These are phyloP conservation scores for Eupithecia dodoneata DNA, from an alignment of 2,888 invertebrate genomes.

Conservation along the genomic window DNA sequence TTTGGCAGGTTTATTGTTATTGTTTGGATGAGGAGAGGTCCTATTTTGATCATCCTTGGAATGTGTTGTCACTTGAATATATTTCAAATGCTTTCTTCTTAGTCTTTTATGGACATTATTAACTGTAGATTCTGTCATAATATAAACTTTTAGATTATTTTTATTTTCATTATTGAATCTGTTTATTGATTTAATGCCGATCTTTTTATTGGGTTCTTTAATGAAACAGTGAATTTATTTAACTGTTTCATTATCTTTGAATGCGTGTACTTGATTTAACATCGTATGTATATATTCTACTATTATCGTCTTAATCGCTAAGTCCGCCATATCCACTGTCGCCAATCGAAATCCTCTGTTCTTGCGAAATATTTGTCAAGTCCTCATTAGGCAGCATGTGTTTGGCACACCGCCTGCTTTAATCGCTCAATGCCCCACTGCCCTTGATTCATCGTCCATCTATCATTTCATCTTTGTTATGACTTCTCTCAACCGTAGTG, in stretches of 20 bases:
- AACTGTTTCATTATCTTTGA: background rate
- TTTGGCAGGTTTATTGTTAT: background rate
- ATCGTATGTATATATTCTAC: too few species aligned
- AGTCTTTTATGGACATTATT: background rate
- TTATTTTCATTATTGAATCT: background rate
- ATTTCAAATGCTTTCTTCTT: background rate
- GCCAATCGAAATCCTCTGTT: background rate
- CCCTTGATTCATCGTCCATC: slow-evolving; percentile 28
- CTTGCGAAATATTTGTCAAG: slow-evolving; percentile 4
- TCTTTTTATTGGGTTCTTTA: background rate
- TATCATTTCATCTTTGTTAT: slow-evolving; percentile 23
- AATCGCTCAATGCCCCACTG: slow-evolving; percentile 28
- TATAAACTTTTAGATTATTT: background rate
- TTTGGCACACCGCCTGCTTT: slow-evolving; percentile 20
- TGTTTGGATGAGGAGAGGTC: background rate
- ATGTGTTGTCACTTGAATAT: background rate
- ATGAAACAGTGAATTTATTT: background rate
- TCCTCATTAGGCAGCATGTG: slow-evolving; percentile 13
- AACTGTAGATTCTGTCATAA: background rate
- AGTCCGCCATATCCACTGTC: background rate
- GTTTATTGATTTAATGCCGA: background rate
- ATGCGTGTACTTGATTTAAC: background rate
- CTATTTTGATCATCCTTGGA: background rate
- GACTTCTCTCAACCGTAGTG: slow-evolving; percentile 17
- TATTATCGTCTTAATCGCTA: background rate